Evolutionary conservation across 2,888 invertebrate genomes (phyloP).

Genomic region (Orthonevra nobilis): DNA sequence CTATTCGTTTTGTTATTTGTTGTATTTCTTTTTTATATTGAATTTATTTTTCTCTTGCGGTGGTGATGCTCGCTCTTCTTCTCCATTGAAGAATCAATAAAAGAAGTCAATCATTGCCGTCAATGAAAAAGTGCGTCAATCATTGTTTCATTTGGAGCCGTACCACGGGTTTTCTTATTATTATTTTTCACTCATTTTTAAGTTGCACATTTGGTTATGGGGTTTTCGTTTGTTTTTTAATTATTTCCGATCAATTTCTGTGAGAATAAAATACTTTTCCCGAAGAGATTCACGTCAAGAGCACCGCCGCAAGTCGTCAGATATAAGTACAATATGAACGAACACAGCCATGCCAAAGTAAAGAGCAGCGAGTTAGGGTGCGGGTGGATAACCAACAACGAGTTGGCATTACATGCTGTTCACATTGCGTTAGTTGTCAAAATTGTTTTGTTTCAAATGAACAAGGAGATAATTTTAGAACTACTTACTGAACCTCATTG

Average conservation of each 20-base stretch:
- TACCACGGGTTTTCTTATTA: background rate
- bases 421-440: too few relatives aligned
- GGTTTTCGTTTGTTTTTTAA: conserved; percentile 20
- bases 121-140: conserved; percentile 35
- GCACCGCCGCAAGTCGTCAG: conserved; percentile 58
- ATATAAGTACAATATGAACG: conserved; percentile 45
- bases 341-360: conserved; percentile 45
- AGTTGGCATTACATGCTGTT: background rate
- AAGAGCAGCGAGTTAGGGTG: conserved; percentile 46
- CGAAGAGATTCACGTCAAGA: conserved; percentile 30
- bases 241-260: conserved; percentile 37
- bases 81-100: conserved; percentile 69
- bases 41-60: conserved; percentile 43
- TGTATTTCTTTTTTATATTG: conserved; percentile 18
- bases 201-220: conserved; percentile 23
- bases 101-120: conserved; percentile 65
- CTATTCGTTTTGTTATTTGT: conserved; percentile 60
- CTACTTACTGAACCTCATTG: too few relatives aligned
- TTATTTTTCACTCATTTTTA: conserved; percentile 35
- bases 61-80: conserved; percentile 67
- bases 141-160: conserved; percentile 23
- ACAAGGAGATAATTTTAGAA: too few relatives aligned
- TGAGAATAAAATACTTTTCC: conserved; percentile 42
- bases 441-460: too few relatives aligned
- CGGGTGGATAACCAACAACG: conserved; percentile 42